Evolutionary conservation across 2,888 invertebrate species (phyloP).

Genomic region (Zaprionus lineosus): DNA sequence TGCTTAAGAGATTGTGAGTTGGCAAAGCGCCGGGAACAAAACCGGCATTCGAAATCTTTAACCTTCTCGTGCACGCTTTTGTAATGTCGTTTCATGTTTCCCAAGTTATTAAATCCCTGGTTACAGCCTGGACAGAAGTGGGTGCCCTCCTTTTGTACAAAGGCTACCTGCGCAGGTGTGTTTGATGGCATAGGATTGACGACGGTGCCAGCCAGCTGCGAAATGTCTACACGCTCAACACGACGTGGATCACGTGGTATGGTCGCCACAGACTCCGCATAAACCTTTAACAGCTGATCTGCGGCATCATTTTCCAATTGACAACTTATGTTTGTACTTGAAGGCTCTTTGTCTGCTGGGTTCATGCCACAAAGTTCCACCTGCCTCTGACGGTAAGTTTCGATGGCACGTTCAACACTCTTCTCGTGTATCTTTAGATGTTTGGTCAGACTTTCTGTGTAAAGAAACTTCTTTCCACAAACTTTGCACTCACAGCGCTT

Average conservation of each 20-base stretch:
- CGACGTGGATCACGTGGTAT: conserved; percentile 78
- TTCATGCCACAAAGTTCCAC: conserved; percentile 49
- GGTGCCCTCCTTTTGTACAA: conserved; percentile 78
- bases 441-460: conserved; percentile 78
- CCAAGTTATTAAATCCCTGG: conserved; percentile 80
- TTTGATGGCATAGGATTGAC: conserved; percentile 75
- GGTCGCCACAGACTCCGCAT: conserved; percentile 77
- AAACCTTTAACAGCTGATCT: conserved; percentile 76
- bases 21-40: conserved; percentile 80
- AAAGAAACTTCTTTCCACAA: conserved; percentile 78
- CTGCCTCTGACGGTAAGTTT: conserved; percentile 78
- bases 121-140: conserved; percentile 79
- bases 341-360: conserved; percentile 24
- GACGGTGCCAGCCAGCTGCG: conserved; percentile 77
- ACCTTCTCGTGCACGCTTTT: conserved; percentile 81
- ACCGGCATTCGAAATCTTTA: conserved; percentile 80
- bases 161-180: conserved; percentile 59
- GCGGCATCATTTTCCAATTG: conserved; percentile 42
- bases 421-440: conserved; percentile 80
- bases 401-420: conserved; percentile 75
- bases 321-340: background rate
- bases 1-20: conserved; percentile 81
- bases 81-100: conserved; percentile 80
- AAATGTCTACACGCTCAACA: conserved; percentile 77
- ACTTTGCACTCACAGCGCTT: conserved; percentile 80